Base-by-base conservation (phyloP, 1,140 invertebrate genomes). In the Pogonus chalceus region DNA sequence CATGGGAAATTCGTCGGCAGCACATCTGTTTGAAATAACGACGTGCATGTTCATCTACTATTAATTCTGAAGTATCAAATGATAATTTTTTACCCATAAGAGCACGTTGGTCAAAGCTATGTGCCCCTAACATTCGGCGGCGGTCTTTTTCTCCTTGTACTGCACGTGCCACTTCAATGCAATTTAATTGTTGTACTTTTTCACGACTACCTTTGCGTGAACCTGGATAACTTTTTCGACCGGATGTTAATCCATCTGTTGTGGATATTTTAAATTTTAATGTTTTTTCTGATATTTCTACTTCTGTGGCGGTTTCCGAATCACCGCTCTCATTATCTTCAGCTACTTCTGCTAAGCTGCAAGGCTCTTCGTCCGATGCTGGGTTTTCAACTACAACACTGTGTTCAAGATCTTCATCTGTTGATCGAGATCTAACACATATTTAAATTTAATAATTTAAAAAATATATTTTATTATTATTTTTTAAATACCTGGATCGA, bases 181-280 rank as follows among this genome's bases (percentile, higher is more conserved):
- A 62, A 35, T 63, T 68, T 14, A 70, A 57, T 49, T 70, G 64
- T 51, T 70, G 68, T 14, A 60, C 65, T 49, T 65, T 74, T 54
- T 80, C 79, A 1, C 76, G 64, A 37, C 78, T 79, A 9, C 79
- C 79, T 61, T 81, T 81, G 2, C 79, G 61, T 23, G 77, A 79
- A 2, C 78, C 78, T 0, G 79, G 77, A 63, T 79, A 78, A 60
- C 79, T 80, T 60, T 78, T 80, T 0, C 79, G 63, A 1, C 78
- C 79, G 14, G 65, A 63, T 20, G 66, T 63, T 9, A 68, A 48
- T 7, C 68, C 70, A 51, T 79, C 76, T 62, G 86, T 83, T 0
- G 85, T 87, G 10, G 84, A 82, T 54, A 84, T 83, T 63, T 84
- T 84, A 58, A 84, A 84, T 61, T 86, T 87, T 0, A 86, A 74